Evolutionary conservation across 2,797 vertebrate species (phyloP).

Genomic region (Tamandua tetradactyla): DNA sequence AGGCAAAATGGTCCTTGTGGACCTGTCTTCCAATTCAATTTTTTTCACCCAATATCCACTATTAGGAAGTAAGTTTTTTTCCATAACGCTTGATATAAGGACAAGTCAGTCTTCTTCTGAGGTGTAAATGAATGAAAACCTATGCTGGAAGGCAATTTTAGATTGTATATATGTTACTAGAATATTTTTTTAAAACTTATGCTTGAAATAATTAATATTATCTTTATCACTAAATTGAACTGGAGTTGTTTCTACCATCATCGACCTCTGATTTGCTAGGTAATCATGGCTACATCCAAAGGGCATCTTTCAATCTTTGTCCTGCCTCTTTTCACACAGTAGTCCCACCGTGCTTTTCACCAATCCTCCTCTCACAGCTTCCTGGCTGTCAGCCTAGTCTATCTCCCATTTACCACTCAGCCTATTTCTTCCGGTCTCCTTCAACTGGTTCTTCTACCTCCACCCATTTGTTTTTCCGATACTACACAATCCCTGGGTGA

Average conservation of each 20-base stretch:
- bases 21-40: background rate
- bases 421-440: background rate
- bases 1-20: background rate
- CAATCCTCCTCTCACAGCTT: background rate
- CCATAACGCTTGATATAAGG: background rate
- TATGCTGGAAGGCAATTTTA: no score
- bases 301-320: background rate
- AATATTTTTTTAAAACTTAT: background rate
- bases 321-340: background rate
- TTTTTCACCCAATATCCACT: background rate
- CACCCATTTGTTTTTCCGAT: background rate
- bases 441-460: background rate
- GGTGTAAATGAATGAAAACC: background rate
- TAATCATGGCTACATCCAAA: background rate
- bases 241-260: background rate
- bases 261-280: constrained; percentile 9
- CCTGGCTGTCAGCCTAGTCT: background rate
- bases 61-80: background rate
- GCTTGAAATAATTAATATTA: background rate
- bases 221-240: background rate
- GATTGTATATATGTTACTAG: no score
- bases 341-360: background rate
- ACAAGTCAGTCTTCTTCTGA: background rate
- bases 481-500: background rate
- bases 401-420: background rate